Evolutionary conservation across 2,888 invertebrate genomes (phyloP).

Genomic region (Cephus runcator): DNA sequence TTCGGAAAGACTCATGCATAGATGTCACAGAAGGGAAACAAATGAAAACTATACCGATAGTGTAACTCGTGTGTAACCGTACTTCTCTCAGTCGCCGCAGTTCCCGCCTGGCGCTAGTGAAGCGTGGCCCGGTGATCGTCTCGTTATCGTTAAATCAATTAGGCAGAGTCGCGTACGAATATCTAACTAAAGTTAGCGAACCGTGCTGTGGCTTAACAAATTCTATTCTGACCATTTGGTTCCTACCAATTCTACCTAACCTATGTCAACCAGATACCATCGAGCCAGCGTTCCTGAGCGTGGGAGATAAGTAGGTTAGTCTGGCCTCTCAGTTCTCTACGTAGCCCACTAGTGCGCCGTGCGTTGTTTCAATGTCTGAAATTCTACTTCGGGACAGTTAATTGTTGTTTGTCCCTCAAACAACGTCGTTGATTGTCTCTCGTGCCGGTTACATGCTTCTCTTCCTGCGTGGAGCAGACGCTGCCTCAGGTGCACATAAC

Average conservation of each 20-base stretch:
- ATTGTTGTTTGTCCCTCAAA: slow-evolving; percentile 35
- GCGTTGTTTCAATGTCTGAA: not conserved
- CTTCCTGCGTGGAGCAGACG: not conserved
- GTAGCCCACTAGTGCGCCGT: not conserved
- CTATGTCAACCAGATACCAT: not conserved
- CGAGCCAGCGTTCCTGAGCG: not conserved
- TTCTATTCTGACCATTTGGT: not conserved
- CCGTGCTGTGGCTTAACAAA: not conserved
- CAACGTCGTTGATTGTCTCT: slow-evolving; percentile 34
- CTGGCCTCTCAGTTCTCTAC: not conserved
- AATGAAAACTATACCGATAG: not conserved
- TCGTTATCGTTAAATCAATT: not conserved
- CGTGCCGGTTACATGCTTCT: slow-evolving; percentile 20
- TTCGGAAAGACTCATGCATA: not conserved
- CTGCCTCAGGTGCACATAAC: not conserved
- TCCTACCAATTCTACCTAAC: not conserved
- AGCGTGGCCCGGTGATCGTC: not conserved
- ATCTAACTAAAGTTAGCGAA: not conserved
- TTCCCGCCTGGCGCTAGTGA: not conserved
- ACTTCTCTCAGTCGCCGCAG: not conserved
- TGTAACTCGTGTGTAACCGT: not conserved
- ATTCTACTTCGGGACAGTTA: slow-evolving; percentile 22
- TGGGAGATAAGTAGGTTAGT: not conserved
- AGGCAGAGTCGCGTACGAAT: not conserved
- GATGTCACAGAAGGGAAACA: not conserved